phyloP scores from a whole-genome alignment of 2,888 invertebrate genomes.

The Lathronympha strigana region DNA sequence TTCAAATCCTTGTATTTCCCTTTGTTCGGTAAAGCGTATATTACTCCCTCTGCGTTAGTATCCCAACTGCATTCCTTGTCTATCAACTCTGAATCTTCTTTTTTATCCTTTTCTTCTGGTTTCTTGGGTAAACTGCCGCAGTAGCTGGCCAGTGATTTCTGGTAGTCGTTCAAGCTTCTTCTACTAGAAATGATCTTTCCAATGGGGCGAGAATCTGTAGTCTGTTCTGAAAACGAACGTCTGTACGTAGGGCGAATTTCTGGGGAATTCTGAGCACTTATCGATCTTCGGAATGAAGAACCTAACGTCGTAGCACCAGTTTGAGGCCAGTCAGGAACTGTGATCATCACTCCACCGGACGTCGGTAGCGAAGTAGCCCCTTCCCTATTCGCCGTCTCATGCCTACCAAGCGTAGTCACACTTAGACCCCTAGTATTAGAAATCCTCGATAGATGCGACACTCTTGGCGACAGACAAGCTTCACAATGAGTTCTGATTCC shows the following conservation, averaged over 20 bases:
- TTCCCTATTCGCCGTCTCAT: slow-evolving; percentile 68
- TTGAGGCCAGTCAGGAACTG: slow-evolving; percentile 86
- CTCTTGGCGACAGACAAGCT: slow-evolving; percentile 89
- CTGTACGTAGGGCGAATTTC: slow-evolving; percentile 78
- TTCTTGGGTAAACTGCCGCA: slow-evolving; percentile 63
- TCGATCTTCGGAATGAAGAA: slow-evolving; percentile 67
- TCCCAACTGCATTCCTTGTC: slow-evolving; percentile 86
- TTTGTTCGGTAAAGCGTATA: slow-evolving; percentile 80
- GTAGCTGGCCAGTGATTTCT: slow-evolving; percentile 70
- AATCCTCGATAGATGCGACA: slow-evolving; percentile 67
- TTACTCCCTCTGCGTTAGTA: slow-evolving; percentile 81
- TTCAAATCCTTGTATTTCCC: slow-evolving; percentile 81
- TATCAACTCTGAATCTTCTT: slow-evolving; percentile 76
- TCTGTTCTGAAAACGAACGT: slow-evolving; percentile 78
- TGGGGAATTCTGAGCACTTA: slow-evolving; percentile 76
- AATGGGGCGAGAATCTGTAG: slow-evolving; percentile 64
- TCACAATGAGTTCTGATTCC: slow-evolving; percentile 87
- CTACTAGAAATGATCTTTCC: slow-evolving; percentile 80
- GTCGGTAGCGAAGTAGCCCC: slow-evolving; percentile 75
- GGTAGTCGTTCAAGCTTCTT: slow-evolving; percentile 77
- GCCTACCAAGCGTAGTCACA: slow-evolving; percentile 76
- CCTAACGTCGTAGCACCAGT: slow-evolving; percentile 64
- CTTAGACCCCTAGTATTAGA: slow-evolving; percentile 75
- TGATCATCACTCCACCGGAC: slow-evolving; percentile 85
- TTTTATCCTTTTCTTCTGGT: slow-evolving; percentile 61